Conservation (phyloP, 2,888 invertebrate species). For the Ectemnius continuus region DNA sequence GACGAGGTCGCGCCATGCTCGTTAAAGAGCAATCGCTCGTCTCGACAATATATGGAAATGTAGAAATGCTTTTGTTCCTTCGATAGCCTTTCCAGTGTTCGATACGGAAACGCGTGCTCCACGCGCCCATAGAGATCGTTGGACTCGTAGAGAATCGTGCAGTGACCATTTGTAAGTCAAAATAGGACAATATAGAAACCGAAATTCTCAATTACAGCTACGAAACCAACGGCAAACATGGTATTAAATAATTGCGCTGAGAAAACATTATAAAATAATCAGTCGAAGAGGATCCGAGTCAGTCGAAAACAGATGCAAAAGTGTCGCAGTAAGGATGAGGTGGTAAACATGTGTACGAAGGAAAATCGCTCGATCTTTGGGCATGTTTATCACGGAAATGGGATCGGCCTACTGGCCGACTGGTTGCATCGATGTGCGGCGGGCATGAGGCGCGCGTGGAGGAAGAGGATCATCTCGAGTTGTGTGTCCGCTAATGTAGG, state of each 20-base stretch:
- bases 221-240: too few species aligned
- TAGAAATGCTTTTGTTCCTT: conserved; percentile 7
- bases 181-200: too few species aligned
- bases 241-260: too few species aligned
- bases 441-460: conserved; percentile 12
- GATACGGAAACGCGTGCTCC: conserved; percentile 11
- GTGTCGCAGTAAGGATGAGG: too few species aligned
- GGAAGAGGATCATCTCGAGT: conserved; percentile 30
- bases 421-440: conserved; percentile 18
- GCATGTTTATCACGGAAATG: conserved; percentile 27
- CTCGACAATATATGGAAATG: conserved; percentile 14
- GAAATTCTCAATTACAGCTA: too few species aligned
- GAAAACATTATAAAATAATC: too few species aligned
- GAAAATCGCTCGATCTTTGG: background rate
- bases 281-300: too few species aligned
- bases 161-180: too few species aligned
- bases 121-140: conserved; percentile 24
- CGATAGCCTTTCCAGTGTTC: background rate
- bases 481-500: too few species aligned
- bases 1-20: conserved; percentile 17
- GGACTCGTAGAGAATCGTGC: background rate
- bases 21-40: conserved; percentile 13
- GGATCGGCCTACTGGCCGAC: conserved; percentile 39
- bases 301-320: too few species aligned
- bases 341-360: too few species aligned